Evolutionary conservation across 2,113 vertebrate genomes (phyloP).

Genomic region (Cynoglossus semilaevis): DNA sequence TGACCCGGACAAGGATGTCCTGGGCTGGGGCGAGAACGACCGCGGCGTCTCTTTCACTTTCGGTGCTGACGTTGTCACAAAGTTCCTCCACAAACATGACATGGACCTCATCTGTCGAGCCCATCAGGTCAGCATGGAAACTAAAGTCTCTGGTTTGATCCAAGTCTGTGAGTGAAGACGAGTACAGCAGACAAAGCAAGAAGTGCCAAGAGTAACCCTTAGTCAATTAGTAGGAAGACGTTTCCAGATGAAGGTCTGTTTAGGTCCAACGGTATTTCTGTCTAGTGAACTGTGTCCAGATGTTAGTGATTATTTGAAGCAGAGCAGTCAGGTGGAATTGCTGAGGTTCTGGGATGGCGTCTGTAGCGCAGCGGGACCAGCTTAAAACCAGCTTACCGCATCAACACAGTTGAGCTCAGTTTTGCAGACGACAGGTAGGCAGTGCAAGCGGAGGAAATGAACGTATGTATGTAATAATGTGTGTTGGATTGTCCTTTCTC

Average conservation of each 20-base stretch:
- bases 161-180: not conserved
- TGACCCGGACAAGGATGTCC: constrained; percentile 94
- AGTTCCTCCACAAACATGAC: constrained; percentile 97
- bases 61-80: constrained; percentile 92
- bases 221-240: too few relatives aligned
- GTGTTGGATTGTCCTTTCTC: not conserved
- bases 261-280: too few relatives aligned
- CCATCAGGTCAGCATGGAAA: constrained; percentile 83
- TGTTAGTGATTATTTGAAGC: constrained; percentile 9
- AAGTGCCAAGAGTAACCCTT: too few relatives aligned
- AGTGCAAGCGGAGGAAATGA: not conserved
- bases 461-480: not conserved
- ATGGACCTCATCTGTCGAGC: constrained; percentile 96
- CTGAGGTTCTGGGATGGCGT: constrained; percentile 3
- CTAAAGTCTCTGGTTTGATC: not conserved
- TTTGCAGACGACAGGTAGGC: constrained; percentile 14
- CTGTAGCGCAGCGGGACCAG: not conserved
- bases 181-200: not conserved
- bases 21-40: constrained; percentile 96
- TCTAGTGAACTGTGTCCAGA: not conserved
- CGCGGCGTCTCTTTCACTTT: constrained; percentile 96
- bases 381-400: not conserved
- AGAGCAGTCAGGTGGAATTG: constrained; percentile 3
- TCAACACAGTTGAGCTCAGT: constrained; percentile 5
- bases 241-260: too few relatives aligned